Evolutionary conservation across 2,113 vertebrate genomes (phyloP).

Genomic region (Perca flavescens): DNA sequence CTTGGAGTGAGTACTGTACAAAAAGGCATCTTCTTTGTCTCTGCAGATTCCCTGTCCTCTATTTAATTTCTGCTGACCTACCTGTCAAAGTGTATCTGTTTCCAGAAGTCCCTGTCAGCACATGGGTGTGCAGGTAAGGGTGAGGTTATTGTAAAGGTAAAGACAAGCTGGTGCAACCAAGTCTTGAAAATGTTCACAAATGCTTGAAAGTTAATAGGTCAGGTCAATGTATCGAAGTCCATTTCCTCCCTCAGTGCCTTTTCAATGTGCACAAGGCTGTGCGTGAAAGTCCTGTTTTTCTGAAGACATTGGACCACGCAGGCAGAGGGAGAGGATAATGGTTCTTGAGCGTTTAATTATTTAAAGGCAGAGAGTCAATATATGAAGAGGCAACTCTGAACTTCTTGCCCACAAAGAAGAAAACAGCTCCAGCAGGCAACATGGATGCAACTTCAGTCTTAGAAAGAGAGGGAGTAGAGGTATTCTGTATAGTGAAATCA

Average conservation of each 20-base stretch:
- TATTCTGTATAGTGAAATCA: slow-evolving; percentile 6
- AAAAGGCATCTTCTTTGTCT: neutral
- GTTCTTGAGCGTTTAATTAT: slow-evolving; percentile 62
- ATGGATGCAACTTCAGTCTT: slow-evolving; percentile 5
- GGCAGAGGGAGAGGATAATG: slow-evolving; percentile 43
- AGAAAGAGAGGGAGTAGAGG: neutral
- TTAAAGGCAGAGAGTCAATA: slow-evolving; percentile 64
- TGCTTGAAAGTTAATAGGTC: neutral
- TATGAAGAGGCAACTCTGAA: slow-evolving; percentile 27
- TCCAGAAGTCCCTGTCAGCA: neutral
- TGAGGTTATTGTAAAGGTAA: neutral
- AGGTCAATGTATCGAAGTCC: neutral
- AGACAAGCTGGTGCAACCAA: neutral
- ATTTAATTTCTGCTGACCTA: neutral
- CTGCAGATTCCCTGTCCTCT: neutral
- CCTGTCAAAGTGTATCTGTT: neutral
- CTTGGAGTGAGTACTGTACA: neutral
- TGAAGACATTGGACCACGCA: slow-evolving; percentile 35
- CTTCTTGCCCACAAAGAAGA: slow-evolving; percentile 35
- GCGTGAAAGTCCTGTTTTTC: slow-evolving; percentile 20
- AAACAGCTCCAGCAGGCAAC: slow-evolving; percentile 18
- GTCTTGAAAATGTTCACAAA: neutral
- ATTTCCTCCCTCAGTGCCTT: neutral
- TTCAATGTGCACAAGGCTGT: neutral
- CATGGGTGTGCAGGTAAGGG: neutral